phyloP scores from a whole-genome alignment of 1,140 invertebrate genomes.

The Physella acuta region DNA sequence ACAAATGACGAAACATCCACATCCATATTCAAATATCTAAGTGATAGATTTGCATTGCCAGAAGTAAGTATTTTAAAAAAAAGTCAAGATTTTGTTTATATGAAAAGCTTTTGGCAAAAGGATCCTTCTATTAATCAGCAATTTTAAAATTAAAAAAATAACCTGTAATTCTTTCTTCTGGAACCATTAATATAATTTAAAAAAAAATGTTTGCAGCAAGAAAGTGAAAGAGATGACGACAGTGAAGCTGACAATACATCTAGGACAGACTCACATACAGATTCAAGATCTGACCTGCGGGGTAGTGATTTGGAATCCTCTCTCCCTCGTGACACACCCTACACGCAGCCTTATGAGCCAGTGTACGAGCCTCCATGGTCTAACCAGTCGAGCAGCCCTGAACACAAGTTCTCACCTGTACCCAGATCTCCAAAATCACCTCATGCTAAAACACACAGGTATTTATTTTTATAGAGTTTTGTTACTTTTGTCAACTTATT shows the following conservation, averaged over 20 bases:
- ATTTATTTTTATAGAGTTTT: constrained; percentile 1
- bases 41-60: too few species aligned
- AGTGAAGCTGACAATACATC: constrained; percentile 50
- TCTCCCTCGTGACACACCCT: constrained; percentile 14
- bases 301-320: constrained; percentile 26
- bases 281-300: constrained; percentile 45
- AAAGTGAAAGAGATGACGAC: constrained; percentile 48
- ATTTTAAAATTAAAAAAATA: too few species aligned
- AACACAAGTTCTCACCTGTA: not conserved
- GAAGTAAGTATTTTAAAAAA: too few species aligned
- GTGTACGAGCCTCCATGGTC: constrained; percentile 34
- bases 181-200: too few species aligned
- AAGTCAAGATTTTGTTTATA: too few species aligned
- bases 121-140: too few species aligned
- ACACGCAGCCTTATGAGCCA: constrained; percentile 31
- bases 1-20: too few species aligned
- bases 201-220: too few species aligned
- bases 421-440: constrained; percentile 11
- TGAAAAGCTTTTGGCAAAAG: too few species aligned
- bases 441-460: constrained; percentile 20
- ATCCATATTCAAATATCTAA: too few species aligned
- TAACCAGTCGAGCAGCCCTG: constrained; percentile 13
- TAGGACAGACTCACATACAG: constrained; percentile 43
- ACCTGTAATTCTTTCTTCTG: too few species aligned
- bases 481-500: not conserved